These are phyloP conservation scores for Herpetotheres cachinnans DNA, from an alignment of 2,113 vertebrate genomes.

Conservation along the genomic window DNA sequence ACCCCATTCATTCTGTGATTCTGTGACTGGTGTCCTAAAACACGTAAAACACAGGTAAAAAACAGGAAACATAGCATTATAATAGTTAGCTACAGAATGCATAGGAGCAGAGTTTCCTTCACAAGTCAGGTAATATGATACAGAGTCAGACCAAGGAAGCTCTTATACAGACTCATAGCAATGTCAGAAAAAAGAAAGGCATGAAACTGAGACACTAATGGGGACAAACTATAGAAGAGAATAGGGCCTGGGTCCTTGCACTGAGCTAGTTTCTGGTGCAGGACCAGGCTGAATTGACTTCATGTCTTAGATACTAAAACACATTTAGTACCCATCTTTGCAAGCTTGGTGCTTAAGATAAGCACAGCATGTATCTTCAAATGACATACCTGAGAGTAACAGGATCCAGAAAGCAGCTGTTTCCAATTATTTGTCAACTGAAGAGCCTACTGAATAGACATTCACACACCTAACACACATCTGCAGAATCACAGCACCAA, in stretches of 20 bases:
- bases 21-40: not conserved
- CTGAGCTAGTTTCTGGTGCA: not conserved
- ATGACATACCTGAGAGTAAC: not conserved
- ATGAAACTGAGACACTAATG: not conserved
- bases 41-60: not conserved
- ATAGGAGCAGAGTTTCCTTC: not conserved
- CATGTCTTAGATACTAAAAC: not conserved
- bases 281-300: not conserved
- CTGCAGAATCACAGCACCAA: not conserved
- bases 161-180: not conserved
- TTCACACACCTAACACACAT: not conserved
- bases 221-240: not conserved
- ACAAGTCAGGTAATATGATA: not conserved
- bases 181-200: not conserved
- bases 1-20: not conserved
- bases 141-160: not conserved
- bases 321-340: not conserved
- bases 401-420: not conserved
- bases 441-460: not conserved
- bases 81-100: fast-evolving
- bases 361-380: not conserved
- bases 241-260: not conserved
- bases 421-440: not conserved
- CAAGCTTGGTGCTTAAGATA: not conserved
- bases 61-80: not conserved